These are phyloP conservation scores for Pterocles orientalis DNA, from an alignment of 2,113 vertebrate genomes.

Conservation along the genomic window DNA sequence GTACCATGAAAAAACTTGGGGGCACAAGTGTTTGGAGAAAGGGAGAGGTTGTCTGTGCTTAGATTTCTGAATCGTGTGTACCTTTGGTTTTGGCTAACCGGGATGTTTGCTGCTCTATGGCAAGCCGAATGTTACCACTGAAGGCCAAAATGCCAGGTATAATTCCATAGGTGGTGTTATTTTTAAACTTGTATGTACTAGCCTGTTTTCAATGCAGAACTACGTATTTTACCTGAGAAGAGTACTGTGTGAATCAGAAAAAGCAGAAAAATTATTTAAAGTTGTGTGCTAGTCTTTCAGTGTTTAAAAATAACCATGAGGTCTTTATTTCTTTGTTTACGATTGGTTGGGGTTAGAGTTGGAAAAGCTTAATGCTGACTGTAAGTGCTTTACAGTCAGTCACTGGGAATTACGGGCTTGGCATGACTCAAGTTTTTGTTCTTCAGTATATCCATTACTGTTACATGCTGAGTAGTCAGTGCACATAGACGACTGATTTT, in stretches of 20 bases:
- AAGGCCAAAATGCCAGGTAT: neutral
- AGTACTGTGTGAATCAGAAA: neutral
- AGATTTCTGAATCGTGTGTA: neutral
- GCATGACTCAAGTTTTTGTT: neutral
- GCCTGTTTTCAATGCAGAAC: neutral
- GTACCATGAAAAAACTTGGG: neutral
- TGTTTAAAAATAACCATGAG: neutral
- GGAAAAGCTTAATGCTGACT: conserved; percentile 31
- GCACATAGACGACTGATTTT: conserved; percentile 1
- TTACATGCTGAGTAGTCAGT: conserved; percentile 28
- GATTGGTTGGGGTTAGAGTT: neutral
- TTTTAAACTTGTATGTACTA: neutral
- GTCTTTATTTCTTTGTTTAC: conserved; percentile 31
- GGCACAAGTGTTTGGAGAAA: neutral
- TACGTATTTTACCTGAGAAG: neutral
- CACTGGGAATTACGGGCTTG: conserved; percentile 36
- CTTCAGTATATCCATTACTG: conserved; percentile 33
- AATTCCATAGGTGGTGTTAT: neutral
- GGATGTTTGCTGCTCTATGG: neutral
- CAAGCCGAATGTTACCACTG: neutral
- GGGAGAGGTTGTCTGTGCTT: neutral
- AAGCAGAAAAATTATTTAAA: neutral
- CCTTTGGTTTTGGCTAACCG: neutral
- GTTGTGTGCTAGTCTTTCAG: neutral
- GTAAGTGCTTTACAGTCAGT: conserved; percentile 22